Percentiles rank a stretch among this genome's conserved stretches.
Conservation (phyloP, 2,113 vertebrate genomes). For the Cochlearius cochlearius region DNA sequence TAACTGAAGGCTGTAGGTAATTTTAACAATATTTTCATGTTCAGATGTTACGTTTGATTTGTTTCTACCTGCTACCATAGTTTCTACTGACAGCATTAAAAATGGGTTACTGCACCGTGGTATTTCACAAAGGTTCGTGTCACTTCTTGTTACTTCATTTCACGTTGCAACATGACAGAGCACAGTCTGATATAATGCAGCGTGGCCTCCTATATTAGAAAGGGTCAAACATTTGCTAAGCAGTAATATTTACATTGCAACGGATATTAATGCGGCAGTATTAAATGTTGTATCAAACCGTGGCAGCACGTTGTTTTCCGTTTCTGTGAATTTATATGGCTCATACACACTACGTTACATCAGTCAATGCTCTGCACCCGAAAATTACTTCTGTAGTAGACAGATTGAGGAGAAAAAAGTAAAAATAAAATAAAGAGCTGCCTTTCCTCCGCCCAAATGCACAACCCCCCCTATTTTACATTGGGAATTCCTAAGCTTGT, state of each 20-base stretch:
- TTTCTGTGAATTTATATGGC: not conserved
- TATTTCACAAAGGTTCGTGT: conserved; percentile 63
- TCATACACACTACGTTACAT: not conserved
- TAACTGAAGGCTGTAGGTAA: conserved; percentile 17
- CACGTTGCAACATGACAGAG: not conserved
- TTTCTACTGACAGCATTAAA: conserved; percentile 56
- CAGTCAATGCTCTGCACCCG: not conserved
- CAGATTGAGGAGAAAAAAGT: not conserved
- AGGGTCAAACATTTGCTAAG: conserved; percentile 32
- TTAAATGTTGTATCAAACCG: not conserved
- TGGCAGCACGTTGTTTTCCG: not conserved
- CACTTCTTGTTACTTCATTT: conserved; percentile 58
- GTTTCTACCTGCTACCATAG: conserved; percentile 42
- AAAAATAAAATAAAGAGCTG: not conserved
- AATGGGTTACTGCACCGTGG: conserved; percentile 52
- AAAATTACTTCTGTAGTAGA: not conserved
- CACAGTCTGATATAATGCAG: conserved; percentile 14
- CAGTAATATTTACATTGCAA: conserved; percentile 33
- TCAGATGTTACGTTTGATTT: conserved; percentile 52
- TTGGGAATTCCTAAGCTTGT: not conserved
- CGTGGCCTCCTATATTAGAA: conserved; percentile 26
- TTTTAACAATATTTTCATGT: conserved; percentile 51
- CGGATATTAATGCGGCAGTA: not conserved
- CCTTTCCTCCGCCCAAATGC: not conserved
- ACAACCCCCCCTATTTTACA: not conserved